These are phyloP conservation scores for Pleuronectes platessa DNA, from an alignment of 2,113 vertebrate genomes.

Conservation along the genomic window DNA sequence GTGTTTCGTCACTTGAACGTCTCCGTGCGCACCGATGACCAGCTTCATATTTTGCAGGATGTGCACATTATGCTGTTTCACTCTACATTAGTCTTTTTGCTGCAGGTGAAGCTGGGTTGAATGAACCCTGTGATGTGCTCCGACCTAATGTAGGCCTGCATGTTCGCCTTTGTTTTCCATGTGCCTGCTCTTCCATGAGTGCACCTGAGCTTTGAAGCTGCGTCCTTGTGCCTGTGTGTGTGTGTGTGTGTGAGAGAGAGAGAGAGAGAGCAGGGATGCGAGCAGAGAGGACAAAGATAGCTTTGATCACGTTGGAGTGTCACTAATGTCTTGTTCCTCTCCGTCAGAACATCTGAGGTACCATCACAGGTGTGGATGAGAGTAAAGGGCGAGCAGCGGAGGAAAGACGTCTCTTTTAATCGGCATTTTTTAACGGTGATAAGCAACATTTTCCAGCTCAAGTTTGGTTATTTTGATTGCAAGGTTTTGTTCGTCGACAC, in stretches of 20 bases:
- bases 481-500: conserved; percentile 13
- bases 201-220: conserved; percentile 83
- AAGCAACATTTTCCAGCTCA: not conserved
- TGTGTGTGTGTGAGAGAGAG: conserved; percentile 5
- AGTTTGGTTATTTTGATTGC: conserved; percentile 30
- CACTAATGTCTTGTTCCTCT: conserved; percentile 71
- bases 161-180: conserved; percentile 76
- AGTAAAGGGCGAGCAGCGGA: conserved; percentile 28
- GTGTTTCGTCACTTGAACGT: conserved; percentile 21
- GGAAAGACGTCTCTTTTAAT: conserved; percentile 7
- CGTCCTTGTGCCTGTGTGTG: conserved; percentile 33
- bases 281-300: conserved; percentile 69
- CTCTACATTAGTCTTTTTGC: conserved; percentile 75
- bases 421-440: conserved; percentile 12
- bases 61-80: conserved; percentile 66
- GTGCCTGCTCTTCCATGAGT: conserved; percentile 80
- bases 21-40: conserved; percentile 30
- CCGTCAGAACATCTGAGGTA: conserved; percentile 67
- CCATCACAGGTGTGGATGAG: conserved; percentile 61
- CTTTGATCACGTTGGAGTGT: conserved; percentile 77
- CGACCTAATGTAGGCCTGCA: conserved; percentile 62
- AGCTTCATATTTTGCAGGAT: conserved; percentile 43
- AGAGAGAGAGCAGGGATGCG: conserved; percentile 45
- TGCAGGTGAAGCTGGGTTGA: conserved; percentile 64
- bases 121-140: conserved; percentile 71